Percentiles rank a stretch among this genome's conserved stretches.
Conservation (phyloP, 2,113 vertebrate genomes). For the Caloenas nicobarica region DNA sequence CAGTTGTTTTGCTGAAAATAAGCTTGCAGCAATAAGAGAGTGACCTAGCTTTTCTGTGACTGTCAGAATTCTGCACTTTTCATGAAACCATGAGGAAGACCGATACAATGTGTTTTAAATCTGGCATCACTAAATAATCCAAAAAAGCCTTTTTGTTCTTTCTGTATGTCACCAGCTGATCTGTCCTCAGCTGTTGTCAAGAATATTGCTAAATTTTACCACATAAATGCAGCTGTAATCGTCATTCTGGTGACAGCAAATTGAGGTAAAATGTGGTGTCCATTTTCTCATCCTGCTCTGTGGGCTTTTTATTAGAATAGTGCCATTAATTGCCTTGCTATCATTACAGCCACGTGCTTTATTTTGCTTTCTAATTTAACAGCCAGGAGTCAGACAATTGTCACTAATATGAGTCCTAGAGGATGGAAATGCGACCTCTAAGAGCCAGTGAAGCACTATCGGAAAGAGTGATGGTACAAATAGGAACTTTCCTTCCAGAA, state of each 20-base stretch:
- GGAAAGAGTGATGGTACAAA: neutral
- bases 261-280: neutral
- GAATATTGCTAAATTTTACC: neutral
- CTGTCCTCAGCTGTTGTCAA: neutral
- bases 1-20: neutral
- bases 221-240: neutral
- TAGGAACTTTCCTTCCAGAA: neutral
- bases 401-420: neutral
- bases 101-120: conserved; percentile 5
- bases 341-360: neutral
- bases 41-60: neutral
- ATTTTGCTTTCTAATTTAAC: neutral
- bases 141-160: neutral
- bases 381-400: neutral
- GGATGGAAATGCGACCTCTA: neutral
- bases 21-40: neutral
- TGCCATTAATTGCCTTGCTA: neutral
- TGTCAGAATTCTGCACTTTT: neutral
- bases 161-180: neutral
- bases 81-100: neutral
- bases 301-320: neutral
- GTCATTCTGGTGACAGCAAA: neutral
- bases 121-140: neutral
- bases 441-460: neutral
- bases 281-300: neutral